phyloP scores from a whole-genome alignment of 2,888 invertebrate species.

The Diaphora mendica region DNA sequence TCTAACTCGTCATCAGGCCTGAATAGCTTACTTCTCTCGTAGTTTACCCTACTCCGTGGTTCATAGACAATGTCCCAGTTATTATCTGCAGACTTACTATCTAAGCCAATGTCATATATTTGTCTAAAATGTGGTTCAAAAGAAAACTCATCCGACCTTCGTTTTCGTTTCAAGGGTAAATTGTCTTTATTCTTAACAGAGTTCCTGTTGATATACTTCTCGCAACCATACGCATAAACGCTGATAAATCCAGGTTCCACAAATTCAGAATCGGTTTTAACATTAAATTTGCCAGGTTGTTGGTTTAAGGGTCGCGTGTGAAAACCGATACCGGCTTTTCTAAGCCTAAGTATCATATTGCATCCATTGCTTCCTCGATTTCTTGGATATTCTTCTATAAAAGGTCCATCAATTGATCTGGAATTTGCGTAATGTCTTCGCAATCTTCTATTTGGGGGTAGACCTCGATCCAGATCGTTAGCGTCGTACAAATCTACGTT shows the following conservation, averaged over 20 bases:
- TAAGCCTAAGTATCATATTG: conserved; percentile 91
- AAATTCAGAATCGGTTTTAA: conserved; percentile 93
- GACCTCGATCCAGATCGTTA: conserved; percentile 73
- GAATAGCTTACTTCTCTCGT: conserved; percentile 81
- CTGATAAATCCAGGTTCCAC: conserved; percentile 94
- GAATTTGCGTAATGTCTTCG: conserved; percentile 78
- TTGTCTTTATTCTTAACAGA: conserved; percentile 75
- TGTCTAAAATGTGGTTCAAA: conserved; percentile 72
- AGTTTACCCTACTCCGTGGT: conserved; percentile 71
- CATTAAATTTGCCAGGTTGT: conserved; percentile 90
- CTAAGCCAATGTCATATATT: conserved; percentile 56
- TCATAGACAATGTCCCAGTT: conserved; percentile 76
- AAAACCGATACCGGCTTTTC: conserved; percentile 93
- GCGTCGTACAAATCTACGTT: conserved; percentile 88
- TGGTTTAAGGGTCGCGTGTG: conserved; percentile 90
- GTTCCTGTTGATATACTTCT: conserved; percentile 84
- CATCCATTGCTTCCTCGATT: conserved; percentile 85
- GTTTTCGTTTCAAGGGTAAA: conserved; percentile 68
- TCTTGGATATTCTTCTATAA: conserved; percentile 64
- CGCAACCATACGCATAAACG: conserved; percentile 94
- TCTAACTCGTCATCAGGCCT: conserved; percentile 85
- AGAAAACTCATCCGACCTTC: conserved; percentile 77
- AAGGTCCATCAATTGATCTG: conserved; percentile 64
- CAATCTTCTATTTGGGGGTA: conserved; percentile 65
- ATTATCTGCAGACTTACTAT: conserved; percentile 65